Conservation (phyloP, 2,113 vertebrate genomes). For the Colossoma macropomum region DNA sequence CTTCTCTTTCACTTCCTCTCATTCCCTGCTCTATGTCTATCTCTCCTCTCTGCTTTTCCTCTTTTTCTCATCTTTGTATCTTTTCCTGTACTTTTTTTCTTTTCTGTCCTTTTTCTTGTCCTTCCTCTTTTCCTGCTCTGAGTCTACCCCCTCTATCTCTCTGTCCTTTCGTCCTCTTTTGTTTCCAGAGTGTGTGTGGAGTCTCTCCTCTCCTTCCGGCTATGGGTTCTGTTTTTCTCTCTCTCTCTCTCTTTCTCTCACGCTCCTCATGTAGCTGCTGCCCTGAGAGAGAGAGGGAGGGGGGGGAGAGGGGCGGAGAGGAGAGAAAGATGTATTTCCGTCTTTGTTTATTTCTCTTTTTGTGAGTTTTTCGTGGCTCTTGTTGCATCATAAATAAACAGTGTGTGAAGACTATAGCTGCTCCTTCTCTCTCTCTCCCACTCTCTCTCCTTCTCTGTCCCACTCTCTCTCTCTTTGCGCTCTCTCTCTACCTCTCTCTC, state of each 20-base stretch:
- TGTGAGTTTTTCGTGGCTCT: slow-evolving; percentile 8
- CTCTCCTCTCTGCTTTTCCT: neutral
- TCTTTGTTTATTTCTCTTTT: neutral
- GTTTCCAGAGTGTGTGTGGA: too few relatives aligned
- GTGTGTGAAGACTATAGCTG: neutral
- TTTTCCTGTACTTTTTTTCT: too few relatives aligned
- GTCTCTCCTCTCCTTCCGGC: neutral
- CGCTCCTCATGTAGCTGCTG: neutral
- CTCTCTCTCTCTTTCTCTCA: neutral
- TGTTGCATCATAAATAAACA: slow-evolving; percentile 31
- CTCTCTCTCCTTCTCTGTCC: neutral
- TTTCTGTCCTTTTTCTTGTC: too few relatives aligned
- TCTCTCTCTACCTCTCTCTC: neutral
- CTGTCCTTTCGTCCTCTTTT: too few relatives aligned
- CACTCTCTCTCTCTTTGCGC: neutral
- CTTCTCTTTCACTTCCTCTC: too few relatives aligned
- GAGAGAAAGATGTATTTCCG: neutral
- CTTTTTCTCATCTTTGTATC: too few relatives aligned
- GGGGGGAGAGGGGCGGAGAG: too few relatives aligned
- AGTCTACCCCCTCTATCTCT: too few relatives aligned
- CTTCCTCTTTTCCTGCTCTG: too few relatives aligned
- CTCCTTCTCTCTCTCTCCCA: neutral
- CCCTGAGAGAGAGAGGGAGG: neutral
- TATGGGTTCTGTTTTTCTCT: neutral
- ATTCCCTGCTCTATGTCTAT: neutral